Conservation (phyloP, 2,797 vertebrate species). For the Sebastes trivittatus region DNA sequence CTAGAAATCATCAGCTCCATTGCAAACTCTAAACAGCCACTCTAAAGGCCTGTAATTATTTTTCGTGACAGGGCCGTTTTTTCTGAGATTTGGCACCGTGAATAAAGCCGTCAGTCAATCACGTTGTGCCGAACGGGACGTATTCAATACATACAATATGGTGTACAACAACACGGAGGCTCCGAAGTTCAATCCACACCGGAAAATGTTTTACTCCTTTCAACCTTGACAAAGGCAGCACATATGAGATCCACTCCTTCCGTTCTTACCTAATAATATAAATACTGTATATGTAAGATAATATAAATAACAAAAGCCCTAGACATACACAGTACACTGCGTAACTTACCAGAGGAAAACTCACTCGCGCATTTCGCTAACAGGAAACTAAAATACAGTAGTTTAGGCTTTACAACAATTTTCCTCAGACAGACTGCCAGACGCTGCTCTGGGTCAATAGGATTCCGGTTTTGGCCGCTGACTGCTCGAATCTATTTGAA, state of each 20-base stretch:
- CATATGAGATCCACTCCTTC: neutral
- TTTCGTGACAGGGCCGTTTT: accelerated
- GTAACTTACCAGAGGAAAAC: neutral
- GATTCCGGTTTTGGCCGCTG: no score
- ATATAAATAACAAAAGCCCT: neutral
- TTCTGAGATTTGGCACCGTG: neutral
- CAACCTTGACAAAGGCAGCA: neutral
- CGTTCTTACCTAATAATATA: neutral
- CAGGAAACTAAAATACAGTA: no score
- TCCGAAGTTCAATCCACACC: neutral
- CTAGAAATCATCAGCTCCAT: neutral
- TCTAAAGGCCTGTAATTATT: no score
- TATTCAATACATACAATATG: neutral
- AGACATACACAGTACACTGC: neutral
- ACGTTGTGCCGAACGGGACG: neutral
- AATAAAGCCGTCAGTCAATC: neutral
- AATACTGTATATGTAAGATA: no score
- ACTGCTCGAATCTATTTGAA: no score
- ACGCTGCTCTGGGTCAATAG: no score
- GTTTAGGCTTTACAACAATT: no score
- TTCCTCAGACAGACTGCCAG: no score
- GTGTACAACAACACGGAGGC: neutral
- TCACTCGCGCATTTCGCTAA: neutral
- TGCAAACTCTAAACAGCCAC: neutral
- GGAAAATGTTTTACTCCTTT: neutral